These are phyloP conservation scores for Microctonus aethiopoides DNA, from an alignment of 2,888 invertebrate species.

Conservation along the genomic window DNA sequence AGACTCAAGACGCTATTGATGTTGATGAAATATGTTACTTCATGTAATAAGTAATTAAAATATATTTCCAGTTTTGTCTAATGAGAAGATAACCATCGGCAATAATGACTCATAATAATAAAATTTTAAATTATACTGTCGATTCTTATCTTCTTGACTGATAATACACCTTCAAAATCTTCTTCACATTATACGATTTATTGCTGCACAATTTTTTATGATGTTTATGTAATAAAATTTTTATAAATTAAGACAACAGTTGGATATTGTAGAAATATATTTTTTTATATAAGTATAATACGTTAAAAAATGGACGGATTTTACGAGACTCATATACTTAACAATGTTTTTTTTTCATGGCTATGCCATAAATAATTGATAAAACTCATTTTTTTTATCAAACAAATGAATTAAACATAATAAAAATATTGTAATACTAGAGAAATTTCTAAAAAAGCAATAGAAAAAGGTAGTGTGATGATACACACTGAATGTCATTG, in stretches of 20 bases:
- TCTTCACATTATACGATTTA: not conserved
- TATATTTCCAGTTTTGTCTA: not conserved
- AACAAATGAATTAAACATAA: too few relatives aligned
- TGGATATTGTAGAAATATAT: slow-evolving; percentile 14
- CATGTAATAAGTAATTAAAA: not conserved
- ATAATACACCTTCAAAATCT: not conserved
- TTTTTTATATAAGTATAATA: not conserved
- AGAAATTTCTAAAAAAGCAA: too few relatives aligned
- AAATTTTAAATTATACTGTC: not conserved
- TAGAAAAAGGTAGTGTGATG: too few relatives aligned
- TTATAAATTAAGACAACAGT: not conserved
- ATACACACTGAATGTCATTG: too few relatives aligned
- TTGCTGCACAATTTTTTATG: not conserved
- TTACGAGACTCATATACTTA: not conserved
- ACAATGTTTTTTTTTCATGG: too few relatives aligned
- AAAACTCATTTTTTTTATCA: not conserved
- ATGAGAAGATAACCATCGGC: not conserved
- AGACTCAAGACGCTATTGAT: too few relatives aligned
- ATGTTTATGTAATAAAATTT: not conserved
- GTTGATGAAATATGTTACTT: too few relatives aligned
- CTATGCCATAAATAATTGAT: not conserved
- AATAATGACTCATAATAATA: not conserved
- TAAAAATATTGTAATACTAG: too few relatives aligned
- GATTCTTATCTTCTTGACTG: slow-evolving; percentile 10
- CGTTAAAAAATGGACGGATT: not conserved